phyloP scores from a whole-genome alignment of 2,888 invertebrate species.

The Acronicta alni region DNA sequence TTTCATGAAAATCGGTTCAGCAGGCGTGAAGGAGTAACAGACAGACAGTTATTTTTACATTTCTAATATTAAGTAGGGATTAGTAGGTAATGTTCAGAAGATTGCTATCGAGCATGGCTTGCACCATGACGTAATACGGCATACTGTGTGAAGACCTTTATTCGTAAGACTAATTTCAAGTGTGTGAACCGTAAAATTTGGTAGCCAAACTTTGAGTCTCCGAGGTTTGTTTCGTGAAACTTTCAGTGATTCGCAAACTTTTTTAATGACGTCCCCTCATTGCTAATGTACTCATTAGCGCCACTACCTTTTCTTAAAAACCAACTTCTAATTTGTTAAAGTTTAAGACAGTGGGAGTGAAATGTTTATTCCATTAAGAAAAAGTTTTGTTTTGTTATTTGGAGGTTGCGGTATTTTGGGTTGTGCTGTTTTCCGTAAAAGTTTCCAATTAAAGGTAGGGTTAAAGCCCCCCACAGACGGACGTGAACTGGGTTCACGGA shows the following conservation, averaged over 20 bases:
- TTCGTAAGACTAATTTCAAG: slow-evolving; percentile 36
- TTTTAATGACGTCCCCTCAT: slow-evolving; percentile 39
- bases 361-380: slow-evolving; percentile 24
- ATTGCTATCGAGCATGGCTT: too few relatives aligned
- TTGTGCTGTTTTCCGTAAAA: too few relatives aligned
- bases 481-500: too few relatives aligned
- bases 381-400: slow-evolving; percentile 15
- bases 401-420: slow-evolving; percentile 5
- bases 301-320: slow-evolving; percentile 15
- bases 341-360: slow-evolving; percentile 15
- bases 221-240: slow-evolving; percentile 32
- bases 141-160: not conserved
- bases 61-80: too few relatives aligned
- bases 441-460: too few relatives aligned
- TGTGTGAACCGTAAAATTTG: slow-evolving; percentile 48
- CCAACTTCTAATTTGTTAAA: slow-evolving; percentile 6
- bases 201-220: slow-evolving; percentile 39
- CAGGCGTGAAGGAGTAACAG: too few relatives aligned
- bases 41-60: too few relatives aligned
- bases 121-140: not conserved
- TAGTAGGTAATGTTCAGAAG: too few relatives aligned
- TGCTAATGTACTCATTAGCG: slow-evolving; percentile 48
- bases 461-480: too few relatives aligned
- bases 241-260: slow-evolving; percentile 46
- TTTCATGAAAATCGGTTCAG: too few relatives aligned